Percentiles rank a stretch among this genome's conserved stretches.
phyloP scores from a whole-genome alignment of 2,888 invertebrate species.

The Megastigmus dorsalis region DNA sequence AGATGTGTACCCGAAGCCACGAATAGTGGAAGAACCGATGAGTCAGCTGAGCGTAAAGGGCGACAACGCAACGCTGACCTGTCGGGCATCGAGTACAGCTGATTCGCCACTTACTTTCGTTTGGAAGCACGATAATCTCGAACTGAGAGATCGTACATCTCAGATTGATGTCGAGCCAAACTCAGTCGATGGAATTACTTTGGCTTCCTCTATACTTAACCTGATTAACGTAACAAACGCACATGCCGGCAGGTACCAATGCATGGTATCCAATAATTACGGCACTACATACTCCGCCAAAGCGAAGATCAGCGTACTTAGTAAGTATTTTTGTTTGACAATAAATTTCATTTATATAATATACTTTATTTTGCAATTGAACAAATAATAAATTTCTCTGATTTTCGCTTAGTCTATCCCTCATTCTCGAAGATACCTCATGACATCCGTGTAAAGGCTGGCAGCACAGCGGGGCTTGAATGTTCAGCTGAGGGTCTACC shows the following conservation, averaged over 20 bases:
- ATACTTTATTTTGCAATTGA: too few species aligned
- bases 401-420: conserved; percentile 85
- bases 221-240: conserved; percentile 85
- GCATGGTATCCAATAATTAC: conserved; percentile 91
- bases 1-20: conserved; percentile 90
- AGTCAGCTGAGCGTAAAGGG: conserved; percentile 91
- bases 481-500: conserved; percentile 95
- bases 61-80: conserved; percentile 87
- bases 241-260: conserved; percentile 93
- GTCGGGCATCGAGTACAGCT: conserved; percentile 88
- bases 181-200: conserved; percentile 78
- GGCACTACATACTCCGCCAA: conserved; percentile 92
- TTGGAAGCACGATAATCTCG: conserved; percentile 92
- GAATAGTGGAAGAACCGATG: conserved; percentile 87
- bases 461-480: conserved; percentile 89
- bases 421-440: conserved; percentile 88
- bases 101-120: conserved; percentile 85
- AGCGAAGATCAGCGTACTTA: conserved; percentile 86
- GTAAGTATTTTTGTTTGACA: conserved; percentile 9
- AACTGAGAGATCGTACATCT: conserved; percentile 73
- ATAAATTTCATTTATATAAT: too few species aligned
- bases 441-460: conserved; percentile 89
- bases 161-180: conserved; percentile 75
- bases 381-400: too few species aligned
- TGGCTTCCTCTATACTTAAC: conserved; percentile 83